These are phyloP conservation scores for Pelecanus crispus DNA, from an alignment of 2,113 vertebrate species.

Conservation along the genomic window DNA sequence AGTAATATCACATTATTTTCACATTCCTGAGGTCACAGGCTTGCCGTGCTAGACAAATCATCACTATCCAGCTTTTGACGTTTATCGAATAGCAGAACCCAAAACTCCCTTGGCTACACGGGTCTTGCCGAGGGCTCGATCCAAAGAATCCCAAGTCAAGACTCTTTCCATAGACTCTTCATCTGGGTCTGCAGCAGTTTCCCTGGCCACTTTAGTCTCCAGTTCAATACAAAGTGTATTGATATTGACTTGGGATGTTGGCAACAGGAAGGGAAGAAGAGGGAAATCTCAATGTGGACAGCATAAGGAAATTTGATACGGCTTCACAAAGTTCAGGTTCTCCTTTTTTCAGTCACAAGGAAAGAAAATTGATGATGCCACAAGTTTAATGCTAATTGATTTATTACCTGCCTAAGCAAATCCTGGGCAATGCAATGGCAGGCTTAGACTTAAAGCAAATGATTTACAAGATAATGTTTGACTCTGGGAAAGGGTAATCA, in stretches of 20 bases:
- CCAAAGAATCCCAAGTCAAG: neutral
- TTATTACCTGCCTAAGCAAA: conserved; percentile 83
- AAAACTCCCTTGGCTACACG: neutral
- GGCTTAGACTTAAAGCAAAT: conserved; percentile 81
- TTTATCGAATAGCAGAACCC: neutral
- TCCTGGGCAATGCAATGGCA: conserved; percentile 67
- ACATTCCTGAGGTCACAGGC: neutral
- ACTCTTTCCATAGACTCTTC: neutral
- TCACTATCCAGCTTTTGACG: neutral
- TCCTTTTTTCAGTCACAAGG: conserved; percentile 49
- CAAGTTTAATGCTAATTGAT: conserved; percentile 84
- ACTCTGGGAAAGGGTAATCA: conserved; percentile 85
- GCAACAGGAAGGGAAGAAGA: neutral
- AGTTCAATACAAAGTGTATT: neutral
- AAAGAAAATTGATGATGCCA: conserved; percentile 79
- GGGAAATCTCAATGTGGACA: neutral
- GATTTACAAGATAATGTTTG: conserved; percentile 88
- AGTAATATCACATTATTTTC: neutral
- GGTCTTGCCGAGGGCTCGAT: neutral
- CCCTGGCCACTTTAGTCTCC: neutral
- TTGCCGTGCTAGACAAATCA: neutral
- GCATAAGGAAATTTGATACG: conserved; percentile 28
- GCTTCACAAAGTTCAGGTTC: conserved; percentile 60
- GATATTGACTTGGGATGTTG: neutral
- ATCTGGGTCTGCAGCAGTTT: neutral